Evolutionary conservation across 2,888 invertebrate species (phyloP).

Genomic region (Drosophila greeni): DNA sequence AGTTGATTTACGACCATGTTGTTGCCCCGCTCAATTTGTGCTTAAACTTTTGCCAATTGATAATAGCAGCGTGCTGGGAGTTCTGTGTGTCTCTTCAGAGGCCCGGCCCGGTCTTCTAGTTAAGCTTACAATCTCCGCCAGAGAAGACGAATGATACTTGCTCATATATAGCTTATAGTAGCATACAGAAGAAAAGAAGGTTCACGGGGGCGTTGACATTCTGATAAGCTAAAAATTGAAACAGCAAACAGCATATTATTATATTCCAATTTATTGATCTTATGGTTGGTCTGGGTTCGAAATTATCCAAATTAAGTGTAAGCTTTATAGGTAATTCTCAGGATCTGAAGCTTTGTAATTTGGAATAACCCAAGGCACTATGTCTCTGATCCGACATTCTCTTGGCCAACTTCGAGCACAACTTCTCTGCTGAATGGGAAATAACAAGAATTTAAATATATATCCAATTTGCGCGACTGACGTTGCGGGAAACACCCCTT

Average conservation of each 20-base stretch:
- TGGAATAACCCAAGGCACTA: constrained; percentile 12
- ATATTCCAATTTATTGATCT: too few species aligned
- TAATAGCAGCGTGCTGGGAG: constrained; percentile 26
- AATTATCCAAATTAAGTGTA: neutral
- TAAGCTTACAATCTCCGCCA: constrained; percentile 13
- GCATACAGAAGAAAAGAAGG: constrained; percentile 9
- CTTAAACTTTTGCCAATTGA: constrained; percentile 50
- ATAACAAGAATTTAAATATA: constrained; percentile 25
- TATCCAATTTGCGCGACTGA: constrained; percentile 1
- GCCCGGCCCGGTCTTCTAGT: constrained; percentile 11
- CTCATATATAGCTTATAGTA: neutral
- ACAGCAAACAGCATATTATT: too few species aligned
- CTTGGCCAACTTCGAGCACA: neutral
- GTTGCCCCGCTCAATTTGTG: constrained; percentile 39
- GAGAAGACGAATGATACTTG: neutral
- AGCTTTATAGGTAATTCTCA: neutral
- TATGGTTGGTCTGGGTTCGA: neutral
- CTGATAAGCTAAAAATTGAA: constrained; percentile 8
- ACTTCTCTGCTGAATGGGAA: constrained; percentile 20
- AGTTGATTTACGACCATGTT: constrained; percentile 26
- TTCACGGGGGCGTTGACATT: constrained; percentile 29
- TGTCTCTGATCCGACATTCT: neutral
- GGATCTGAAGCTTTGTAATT: neutral
- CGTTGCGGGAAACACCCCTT: constrained; percentile 24
- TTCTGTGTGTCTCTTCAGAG: constrained; percentile 15